Evolutionary conservation across 2,797 vertebrate species (phyloP), one percentile per base, ranked within the genome.

Genomic region (Florisuga fusca): DNA sequence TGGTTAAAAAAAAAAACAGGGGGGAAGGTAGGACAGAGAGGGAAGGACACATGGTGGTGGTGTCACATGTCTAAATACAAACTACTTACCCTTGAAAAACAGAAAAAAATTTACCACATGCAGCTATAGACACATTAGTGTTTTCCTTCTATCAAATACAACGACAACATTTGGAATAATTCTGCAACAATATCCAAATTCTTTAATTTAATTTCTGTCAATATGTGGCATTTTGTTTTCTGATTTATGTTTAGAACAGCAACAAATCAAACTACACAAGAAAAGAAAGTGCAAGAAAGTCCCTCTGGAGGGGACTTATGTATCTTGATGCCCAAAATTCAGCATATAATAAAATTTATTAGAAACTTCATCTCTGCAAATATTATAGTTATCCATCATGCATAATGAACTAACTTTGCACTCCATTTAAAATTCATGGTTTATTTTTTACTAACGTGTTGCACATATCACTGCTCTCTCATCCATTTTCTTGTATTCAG

Each of bases 391-490:
- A 91, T 83, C 31, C 50, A 95, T 95, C 66, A 90, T 31, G 36
- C 41, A 94, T 91, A 94, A 96, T 75, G 38, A 94, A 94, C 62
- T 92, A 79, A 94, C 57, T 90, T 84, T 81, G 45, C 69, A 64
- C 43, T 95, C 94, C 54, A 94, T 86, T 92, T 90, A 94, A 92
- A 92, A 95, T 84, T 84, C 48, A 91, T 79, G 62, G 31, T 69
- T 68, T 27, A 67, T 5, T 88, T 95, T 84, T 72, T 81, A 48
- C 43, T 80, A 93, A 82, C 11, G 34, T 25, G 11, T 46, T 88
- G 67, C 73, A 87, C 68, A 45, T 38, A 92, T 82, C 81, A 78
- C 34, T 13, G 22, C 83, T 57, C 41, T 58, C 58, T 46, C n/a
- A 45, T 21, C 36, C 33, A 36, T 86, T 94, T 92, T 68, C 63